phyloP scores from a whole-genome alignment of 2,113 vertebrate genomes.

The Paralichthys olivaceus region DNA sequence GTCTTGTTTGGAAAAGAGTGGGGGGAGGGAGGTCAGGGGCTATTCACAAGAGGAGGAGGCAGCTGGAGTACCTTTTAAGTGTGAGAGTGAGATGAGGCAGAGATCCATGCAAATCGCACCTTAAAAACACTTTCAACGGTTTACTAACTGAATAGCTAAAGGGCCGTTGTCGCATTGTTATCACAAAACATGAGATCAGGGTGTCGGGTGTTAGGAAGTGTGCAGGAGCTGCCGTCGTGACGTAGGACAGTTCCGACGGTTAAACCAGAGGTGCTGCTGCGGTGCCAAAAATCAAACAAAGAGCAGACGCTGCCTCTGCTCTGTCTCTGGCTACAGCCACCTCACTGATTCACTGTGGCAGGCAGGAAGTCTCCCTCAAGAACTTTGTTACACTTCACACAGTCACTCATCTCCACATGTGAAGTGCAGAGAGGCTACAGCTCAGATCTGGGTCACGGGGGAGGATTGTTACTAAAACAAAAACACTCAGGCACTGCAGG shows the following conservation, averaged over 20 bases:
- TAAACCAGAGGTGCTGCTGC: slow-evolving; percentile 30
- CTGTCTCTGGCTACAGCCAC: slow-evolving; percentile 36
- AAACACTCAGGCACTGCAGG: not conserved
- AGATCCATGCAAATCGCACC: slow-evolving; percentile 56
- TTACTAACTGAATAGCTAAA: slow-evolving; percentile 29
- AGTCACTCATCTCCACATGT: slow-evolving; percentile 52
- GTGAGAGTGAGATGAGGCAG: slow-evolving; percentile 41
- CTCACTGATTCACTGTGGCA: slow-evolving; percentile 37
- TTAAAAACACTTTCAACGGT: slow-evolving; percentile 38
- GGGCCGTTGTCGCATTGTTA: slow-evolving; percentile 39
- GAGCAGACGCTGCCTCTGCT: slow-evolving; percentile 60
- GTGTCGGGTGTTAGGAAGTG: slow-evolving; percentile 30
- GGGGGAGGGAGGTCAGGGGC: slow-evolving; percentile 68
- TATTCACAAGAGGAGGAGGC: slow-evolving; percentile 50
- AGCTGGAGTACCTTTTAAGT: slow-evolving; percentile 54
- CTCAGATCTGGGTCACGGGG: slow-evolving; percentile 54
- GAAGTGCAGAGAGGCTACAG: slow-evolving; percentile 33
- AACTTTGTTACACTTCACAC: slow-evolving; percentile 58
- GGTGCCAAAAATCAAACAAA: slow-evolving; percentile 50
- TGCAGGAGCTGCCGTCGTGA: not conserved
- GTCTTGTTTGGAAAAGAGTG: slow-evolving; percentile 58
- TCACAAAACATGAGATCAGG: slow-evolving; percentile 42
- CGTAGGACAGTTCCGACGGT: slow-evolving; percentile 38
- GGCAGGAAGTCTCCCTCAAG: slow-evolving; percentile 63
- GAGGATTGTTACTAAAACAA: slow-evolving; percentile 26